A percentile compares a stretch with the other conserved stretches of the same genome.
phyloP scores from a whole-genome alignment of 2,113 vertebrate genomes.

The Dissostichus mawsoni region DNA sequence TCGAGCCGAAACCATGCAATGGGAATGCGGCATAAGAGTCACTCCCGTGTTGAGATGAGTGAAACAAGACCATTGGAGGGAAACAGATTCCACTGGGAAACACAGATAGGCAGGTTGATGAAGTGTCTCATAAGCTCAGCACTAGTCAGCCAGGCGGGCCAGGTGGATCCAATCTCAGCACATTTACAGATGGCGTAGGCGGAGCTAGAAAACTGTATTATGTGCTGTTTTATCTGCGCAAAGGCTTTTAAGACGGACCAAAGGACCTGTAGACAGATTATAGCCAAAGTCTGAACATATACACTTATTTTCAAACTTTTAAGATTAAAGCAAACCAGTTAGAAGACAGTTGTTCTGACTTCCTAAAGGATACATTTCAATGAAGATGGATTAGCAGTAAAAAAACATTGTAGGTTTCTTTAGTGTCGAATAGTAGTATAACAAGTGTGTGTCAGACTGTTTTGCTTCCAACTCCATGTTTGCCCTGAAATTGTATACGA shows the following conservation, averaged over 20 bases:
- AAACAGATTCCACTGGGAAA: conserved; percentile 49
- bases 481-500: not conserved
- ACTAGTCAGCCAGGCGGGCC: conserved; percentile 51
- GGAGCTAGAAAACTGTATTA: conserved; percentile 31
- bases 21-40: conserved; percentile 10
- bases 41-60: conserved; percentile 50
- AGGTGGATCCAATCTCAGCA: conserved; percentile 71
- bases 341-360: not conserved
- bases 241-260: not conserved
- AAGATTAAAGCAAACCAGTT: not conserved
- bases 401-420: not conserved
- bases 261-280: not conserved
- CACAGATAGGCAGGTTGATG: conserved; percentile 69
- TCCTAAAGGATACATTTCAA: not conserved
- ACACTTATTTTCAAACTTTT: not conserved
- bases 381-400: not conserved
- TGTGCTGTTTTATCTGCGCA: conserved; percentile 16
- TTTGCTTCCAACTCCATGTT: not conserved
- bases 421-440: not conserved
- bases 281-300: not conserved
- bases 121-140: conserved; percentile 75
- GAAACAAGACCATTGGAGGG: conserved; percentile 37
- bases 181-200: conserved; percentile 63
- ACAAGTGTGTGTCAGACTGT: not conserved
- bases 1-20: not conserved